Conservation (phyloP, 1,140 invertebrate species). For the Mactra quadrangularis region DNA sequence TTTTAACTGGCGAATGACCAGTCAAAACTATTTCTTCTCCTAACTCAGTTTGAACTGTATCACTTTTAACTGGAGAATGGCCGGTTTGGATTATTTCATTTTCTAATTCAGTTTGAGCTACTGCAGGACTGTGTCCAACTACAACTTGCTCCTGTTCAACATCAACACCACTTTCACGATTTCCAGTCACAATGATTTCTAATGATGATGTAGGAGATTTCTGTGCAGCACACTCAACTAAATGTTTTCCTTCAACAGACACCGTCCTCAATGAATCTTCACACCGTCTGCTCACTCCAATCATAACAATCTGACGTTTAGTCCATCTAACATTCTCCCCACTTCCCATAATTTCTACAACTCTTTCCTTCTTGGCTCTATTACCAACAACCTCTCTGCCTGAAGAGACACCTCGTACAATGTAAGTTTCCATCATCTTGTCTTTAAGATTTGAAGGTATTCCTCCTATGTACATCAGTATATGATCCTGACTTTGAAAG, state of each 20-base stretch:
- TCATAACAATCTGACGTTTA: slow-evolving; percentile 21
- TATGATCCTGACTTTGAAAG: slow-evolving; percentile 18
- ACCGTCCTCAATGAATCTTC: slow-evolving; percentile 1
- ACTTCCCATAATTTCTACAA: slow-evolving; percentile 33
- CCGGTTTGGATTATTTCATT: slow-evolving; percentile 8
- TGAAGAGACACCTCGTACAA: slow-evolving; percentile 1
- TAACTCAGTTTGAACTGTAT: background rate
- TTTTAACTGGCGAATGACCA: too few species aligned
- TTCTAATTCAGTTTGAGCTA: background rate
- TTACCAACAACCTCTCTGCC: background rate
- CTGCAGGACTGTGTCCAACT: background rate
- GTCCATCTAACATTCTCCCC: background rate
- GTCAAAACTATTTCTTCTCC: too few species aligned
- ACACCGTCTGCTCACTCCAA: slow-evolving; percentile 34
- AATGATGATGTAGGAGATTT: background rate
- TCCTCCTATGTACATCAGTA: slow-evolving; percentile 23
- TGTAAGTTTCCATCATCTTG: background rate
- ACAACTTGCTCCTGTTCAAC: background rate
- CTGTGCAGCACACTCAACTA: slow-evolving; percentile 27
- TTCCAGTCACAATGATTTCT: slow-evolving; percentile 20
- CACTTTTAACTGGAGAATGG: background rate
- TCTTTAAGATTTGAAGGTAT: slow-evolving; percentile 11
- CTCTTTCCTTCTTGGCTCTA: slow-evolving; percentile 22
- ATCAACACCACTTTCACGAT: background rate
- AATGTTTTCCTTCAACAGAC: background rate